Evolutionary conservation across 2,888 invertebrate species (phyloP).

Genomic region (Catocala nupta): DNA sequence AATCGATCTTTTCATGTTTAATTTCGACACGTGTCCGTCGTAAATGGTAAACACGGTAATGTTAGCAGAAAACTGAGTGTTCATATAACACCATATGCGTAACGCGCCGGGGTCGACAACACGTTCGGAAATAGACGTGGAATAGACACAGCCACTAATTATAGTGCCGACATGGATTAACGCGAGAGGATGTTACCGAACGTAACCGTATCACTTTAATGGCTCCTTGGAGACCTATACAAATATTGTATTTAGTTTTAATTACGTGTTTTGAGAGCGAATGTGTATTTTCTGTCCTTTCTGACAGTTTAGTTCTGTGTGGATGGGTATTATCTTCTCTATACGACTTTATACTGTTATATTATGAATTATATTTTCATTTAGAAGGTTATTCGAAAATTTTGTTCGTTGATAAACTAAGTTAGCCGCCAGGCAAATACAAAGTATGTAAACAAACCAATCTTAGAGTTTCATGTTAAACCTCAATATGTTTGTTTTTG

Average conservation of each 20-base stretch:
- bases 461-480: no score
- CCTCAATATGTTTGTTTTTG: no score
- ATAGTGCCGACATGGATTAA: constrained; percentile 63
- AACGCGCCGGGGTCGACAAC: constrained; percentile 73
- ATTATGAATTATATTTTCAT: no score
- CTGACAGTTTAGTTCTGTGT: no score
- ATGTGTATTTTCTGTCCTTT: neutral
- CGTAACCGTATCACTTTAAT: constrained; percentile 33
- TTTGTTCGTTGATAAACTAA: no score
- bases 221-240: constrained; percentile 17
- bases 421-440: no score
- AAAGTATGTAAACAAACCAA: no score
- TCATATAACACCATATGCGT: constrained; percentile 54
- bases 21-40: constrained; percentile 49
- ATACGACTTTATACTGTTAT: no score
- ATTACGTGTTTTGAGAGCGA: constrained; percentile 16
- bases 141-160: constrained; percentile 67
- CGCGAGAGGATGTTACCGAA: constrained; percentile 45
- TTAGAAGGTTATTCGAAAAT: no score
- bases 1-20: constrained; percentile 35
- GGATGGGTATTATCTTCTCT: no score
- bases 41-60: constrained; percentile 56
- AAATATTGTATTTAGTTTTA: constrained; percentile 46
- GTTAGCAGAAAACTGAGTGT: constrained; percentile 62
- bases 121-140: constrained; percentile 72